Evolutionary conservation across 35 echinoderm and acorn worm species (phyloP).

Genomic region (Anneissia japonica): DNA sequence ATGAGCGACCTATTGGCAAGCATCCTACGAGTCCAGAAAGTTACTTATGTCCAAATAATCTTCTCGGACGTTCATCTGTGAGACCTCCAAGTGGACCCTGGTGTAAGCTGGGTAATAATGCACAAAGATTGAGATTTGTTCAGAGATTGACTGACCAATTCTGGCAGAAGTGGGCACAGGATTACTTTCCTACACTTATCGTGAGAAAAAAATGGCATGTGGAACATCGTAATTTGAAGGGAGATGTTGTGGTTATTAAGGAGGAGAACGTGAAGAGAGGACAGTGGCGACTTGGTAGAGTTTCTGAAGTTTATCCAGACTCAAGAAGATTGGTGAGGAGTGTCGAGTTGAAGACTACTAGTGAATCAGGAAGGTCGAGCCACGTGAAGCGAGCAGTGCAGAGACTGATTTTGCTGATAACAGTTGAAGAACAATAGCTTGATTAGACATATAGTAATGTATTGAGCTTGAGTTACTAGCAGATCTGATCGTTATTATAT

Average conservation of each 20-base stretch:
- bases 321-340: not conserved
- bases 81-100: too few relatives aligned
- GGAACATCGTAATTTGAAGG: not conserved
- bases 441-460: too few relatives aligned
- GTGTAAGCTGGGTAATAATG: too few relatives aligned
- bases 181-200: not conserved
- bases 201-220: not conserved
- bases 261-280: slow-evolving; percentile 7
- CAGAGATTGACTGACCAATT: not conserved
- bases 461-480: too few relatives aligned
- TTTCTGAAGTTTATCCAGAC: not conserved
- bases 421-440: slow-evolving; percentile 31
- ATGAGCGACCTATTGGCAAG: slow-evolving; percentile 36
- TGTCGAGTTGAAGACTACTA: not conserved
- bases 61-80: too few relatives aligned
- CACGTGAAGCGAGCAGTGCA: not conserved
- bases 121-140: too few relatives aligned
- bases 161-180: not conserved
- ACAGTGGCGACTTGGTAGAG: slow-evolving; percentile 4
- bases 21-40: slow-evolving; percentile 27
- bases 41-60: not conserved
- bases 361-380: not conserved
- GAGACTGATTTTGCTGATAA: slow-evolving; percentile 7
- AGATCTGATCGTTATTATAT: too few relatives aligned
- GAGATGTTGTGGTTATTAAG: slow-evolving; percentile 12